These are phyloP conservation scores for Lagenorhynchus albirostris DNA, from an alignment of 2,113 vertebrate species.

Conservation along the genomic window DNA sequence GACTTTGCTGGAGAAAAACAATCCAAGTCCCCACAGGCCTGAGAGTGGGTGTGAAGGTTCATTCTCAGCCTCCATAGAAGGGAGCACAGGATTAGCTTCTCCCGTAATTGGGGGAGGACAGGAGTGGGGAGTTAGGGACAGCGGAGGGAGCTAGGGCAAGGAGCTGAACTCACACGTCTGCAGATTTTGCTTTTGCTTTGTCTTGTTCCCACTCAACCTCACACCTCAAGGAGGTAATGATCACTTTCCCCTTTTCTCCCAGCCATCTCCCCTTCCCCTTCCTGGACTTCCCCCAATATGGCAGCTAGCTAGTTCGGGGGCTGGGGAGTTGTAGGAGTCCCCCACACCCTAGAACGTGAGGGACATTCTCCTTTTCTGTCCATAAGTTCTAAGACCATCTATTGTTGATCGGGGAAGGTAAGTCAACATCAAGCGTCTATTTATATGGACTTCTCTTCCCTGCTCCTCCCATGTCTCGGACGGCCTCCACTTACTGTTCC, in stretches of 20 bases:
- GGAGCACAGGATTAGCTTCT: neutral
- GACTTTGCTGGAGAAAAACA: neutral
- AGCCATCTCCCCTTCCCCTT: neutral
- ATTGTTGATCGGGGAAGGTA: neutral
- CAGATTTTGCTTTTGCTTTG: neutral
- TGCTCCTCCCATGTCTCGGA: rapidly evolving
- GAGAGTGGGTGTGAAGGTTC: neutral
- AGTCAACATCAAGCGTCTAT: neutral
- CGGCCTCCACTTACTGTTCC: constrained; percentile 92
- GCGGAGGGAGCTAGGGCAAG: neutral
- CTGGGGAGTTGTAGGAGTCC: neutral
- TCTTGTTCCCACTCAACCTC: neutral
- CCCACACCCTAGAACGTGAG: neutral
- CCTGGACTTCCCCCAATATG: rapidly evolving
- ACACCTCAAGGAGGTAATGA: neutral
- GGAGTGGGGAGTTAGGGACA: neutral
- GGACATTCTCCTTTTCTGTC: neutral
- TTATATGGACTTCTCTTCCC: neutral
- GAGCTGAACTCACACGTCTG: neutral
- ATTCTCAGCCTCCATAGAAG: neutral
- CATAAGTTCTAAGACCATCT: neutral
- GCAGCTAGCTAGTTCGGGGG: neutral
- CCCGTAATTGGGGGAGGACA: rapidly evolving
- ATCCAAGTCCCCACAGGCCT: neutral
- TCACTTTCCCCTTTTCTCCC: neutral